Base-by-base conservation (phyloP, 1,140 invertebrate species). In the Anastrepha ludens region DNA sequence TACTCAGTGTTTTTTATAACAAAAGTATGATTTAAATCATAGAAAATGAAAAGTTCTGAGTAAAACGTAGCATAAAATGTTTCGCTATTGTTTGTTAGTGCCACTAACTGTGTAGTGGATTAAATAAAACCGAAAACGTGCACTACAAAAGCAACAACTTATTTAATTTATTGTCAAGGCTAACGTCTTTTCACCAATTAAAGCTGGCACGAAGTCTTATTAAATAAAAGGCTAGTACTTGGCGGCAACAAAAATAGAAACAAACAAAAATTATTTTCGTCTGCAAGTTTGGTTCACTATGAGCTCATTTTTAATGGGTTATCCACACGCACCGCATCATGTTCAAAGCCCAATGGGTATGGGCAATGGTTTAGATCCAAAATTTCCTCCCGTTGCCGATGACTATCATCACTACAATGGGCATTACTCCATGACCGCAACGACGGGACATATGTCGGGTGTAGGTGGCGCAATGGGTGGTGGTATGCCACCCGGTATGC, bases 271-370 rank as follows among this genome's bases (percentile, higher is more conserved):
- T 29, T 29, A 29, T 29, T 29, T 58, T 81, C 20, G 15, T 50
- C n/a, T 81, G 41, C 15, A 50, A 17, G 2, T 11, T 41, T 29
- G 7, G 13, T 15, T 55, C 85, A 90, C 60, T 85, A 93, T 93
- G 93, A 93, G 93, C 91, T 93, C 93, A 90, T 93, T 93, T 88
- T 90, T 93, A 90, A 93, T 93, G 93, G 93, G 93, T 88, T 93
- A 93, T 88, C 91, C 94, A 88, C 94, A 94, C 89, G 92, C 92
- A 59, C 92, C 92, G 60, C 94, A 95, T 88, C 94, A 95, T 81
- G 91, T 93, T 87, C 93, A 93, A 88, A 93, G 89, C 64, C 91
- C 92, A 89, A 93, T 93, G 92, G 90, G 90, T 88, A 92, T 92
- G 92, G 91, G 91, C 86, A 91, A 91, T 74, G 89, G 91, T 13